A percentile compares a stretch with the other conserved stretches of the same genome.
Evolutionary conservation across 2,888 invertebrate species (phyloP).

Genomic region (Leucophora obtusa): DNA sequence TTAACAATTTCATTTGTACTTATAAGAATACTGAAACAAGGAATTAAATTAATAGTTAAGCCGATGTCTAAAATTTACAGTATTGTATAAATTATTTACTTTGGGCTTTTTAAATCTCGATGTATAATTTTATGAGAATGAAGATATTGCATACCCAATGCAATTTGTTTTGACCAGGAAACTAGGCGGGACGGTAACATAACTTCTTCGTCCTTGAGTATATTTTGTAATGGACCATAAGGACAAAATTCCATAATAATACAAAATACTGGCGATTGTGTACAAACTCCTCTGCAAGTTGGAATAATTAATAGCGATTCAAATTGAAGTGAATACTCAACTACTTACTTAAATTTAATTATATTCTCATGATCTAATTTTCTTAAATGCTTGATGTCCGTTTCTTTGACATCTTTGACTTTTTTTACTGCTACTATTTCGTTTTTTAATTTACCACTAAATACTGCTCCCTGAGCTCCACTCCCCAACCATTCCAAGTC

Average conservation of each 20-base stretch:
- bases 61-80: neutral
- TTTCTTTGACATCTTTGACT: conserved; percentile 93
- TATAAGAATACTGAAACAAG: conserved; percentile 86
- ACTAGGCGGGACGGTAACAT: conserved; percentile 92
- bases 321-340: conserved; percentile 53
- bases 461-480: conserved; percentile 97
- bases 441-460: conserved; percentile 89
- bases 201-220: conserved; percentile 89
- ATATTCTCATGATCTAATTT: conserved; percentile 98
- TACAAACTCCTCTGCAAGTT: conserved; percentile 90
- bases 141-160: conserved; percentile 96
- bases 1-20: conserved; percentile 90
- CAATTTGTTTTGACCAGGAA: conserved; percentile 97
- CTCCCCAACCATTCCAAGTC: conserved; percentile 95
- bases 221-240: conserved; percentile 94
- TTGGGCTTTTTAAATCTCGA: conserved; percentile 98
- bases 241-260: conserved; percentile 99
- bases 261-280: conserved; percentile 93
- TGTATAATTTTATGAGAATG: conserved; percentile 98
- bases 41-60: neutral
- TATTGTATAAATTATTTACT: conserved; percentile 83
- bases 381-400: conserved; percentile 93
- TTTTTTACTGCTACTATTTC: conserved; percentile 98
- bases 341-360: conserved; percentile 83
- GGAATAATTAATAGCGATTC: conserved; percentile 23